Evolutionary conservation across 2,113 vertebrate genomes (phyloP).

Genomic region (Symphodus melops): DNA sequence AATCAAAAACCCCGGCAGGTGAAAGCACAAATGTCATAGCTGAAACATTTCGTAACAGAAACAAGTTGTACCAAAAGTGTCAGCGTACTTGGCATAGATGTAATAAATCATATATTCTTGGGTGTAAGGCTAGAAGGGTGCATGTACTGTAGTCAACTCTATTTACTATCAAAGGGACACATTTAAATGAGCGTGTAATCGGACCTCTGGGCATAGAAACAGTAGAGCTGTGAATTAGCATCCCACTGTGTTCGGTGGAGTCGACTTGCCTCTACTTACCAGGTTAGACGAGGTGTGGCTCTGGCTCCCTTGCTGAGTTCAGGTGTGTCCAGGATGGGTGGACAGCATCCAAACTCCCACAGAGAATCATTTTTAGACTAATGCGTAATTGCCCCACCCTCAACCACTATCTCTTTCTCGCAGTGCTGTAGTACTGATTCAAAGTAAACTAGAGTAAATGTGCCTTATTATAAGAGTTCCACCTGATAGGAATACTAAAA

Average conservation of each 20-base stretch:
- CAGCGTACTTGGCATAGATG: too few species aligned
- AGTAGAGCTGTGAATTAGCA: slow-evolving; percentile 41
- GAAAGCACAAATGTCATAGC: too few species aligned
- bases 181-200: slow-evolving; percentile 11
- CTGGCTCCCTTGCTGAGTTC: slow-evolving; percentile 41
- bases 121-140: neutral
- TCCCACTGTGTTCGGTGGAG: slow-evolving; percentile 50
- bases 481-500: too few species aligned
- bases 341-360: slow-evolving; percentile 1
- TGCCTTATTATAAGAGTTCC: neutral
- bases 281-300: slow-evolving; percentile 28
- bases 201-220: slow-evolving; percentile 38
- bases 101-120: too few species aligned
- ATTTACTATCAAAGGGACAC: neutral
- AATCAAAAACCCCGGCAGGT: neutral
- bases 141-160: neutral
- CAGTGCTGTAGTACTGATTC: neutral
- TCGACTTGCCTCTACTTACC: slow-evolving; percentile 29
- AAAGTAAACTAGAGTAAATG: neutral
- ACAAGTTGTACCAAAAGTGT: too few species aligned
- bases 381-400: neutral
- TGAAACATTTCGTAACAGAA: too few species aligned
- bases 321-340: slow-evolving; percentile 52
- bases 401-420: neutral
- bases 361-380: neutral